Evolutionary conservation across 2,888 invertebrate species (phyloP).

Genomic region (Tetranychus truncatus): DNA sequence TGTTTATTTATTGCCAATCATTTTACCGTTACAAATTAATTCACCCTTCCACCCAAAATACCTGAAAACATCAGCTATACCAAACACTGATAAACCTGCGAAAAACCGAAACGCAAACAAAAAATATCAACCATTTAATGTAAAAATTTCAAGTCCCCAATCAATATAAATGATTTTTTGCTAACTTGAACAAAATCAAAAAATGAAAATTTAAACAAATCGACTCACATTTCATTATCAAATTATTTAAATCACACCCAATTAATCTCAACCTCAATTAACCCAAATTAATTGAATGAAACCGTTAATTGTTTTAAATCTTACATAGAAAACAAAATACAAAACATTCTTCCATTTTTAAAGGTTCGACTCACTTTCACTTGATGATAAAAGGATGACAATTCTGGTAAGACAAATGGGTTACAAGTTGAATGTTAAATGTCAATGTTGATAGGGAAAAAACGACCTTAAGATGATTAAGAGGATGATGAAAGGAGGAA

Average conservation of each 20-base stretch:
- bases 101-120: no score
- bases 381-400: neutral
- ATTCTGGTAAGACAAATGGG: neutral
- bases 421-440: neutral
- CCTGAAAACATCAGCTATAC: no score
- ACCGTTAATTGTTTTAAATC: neutral
- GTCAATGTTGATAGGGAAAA: neutral
- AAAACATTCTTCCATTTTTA: no score
- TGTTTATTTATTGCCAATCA: neutral
- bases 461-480: neutral
- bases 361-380: neutral
- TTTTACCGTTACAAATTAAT: no score
- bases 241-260: neutral
- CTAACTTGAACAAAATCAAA: no score
- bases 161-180: no score
- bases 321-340: neutral
- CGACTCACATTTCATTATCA: neutral
- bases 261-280: neutral
- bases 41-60: no score
- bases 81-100: no score
- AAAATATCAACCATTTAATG: no score
- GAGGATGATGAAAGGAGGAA: neutral
- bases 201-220: no score
- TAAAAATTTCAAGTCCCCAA: no score
- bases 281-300: neutral